phyloP scores from a whole-genome alignment of 2,797 vertebrate genomes.

The Bucorvus abyssinicus region DNA sequence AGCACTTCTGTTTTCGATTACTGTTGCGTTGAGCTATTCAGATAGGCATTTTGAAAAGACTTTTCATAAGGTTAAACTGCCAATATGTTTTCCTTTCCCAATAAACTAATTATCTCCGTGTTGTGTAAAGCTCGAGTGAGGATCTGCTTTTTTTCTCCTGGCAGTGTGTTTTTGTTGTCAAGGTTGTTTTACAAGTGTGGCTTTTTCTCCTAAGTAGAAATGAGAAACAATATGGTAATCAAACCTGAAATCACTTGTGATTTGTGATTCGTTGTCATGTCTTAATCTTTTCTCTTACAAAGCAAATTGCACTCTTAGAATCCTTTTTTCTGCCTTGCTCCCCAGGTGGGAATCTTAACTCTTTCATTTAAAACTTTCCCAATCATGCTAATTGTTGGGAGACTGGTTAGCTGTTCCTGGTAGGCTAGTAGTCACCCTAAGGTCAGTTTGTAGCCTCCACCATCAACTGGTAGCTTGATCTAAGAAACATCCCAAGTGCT shows the following conservation, averaged over 20 bases:
- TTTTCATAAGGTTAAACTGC: neutral
- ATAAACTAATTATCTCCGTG: neutral
- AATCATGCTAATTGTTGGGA: neutral
- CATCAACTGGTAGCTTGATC: neutral
- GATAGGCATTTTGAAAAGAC: neutral
- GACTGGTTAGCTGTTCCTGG: neutral
- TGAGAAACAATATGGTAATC: neutral
- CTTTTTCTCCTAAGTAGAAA: neutral
- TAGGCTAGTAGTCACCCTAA: neutral
- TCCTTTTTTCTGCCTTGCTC: neutral
- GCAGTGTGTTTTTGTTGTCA: constrained; percentile 23
- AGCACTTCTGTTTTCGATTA: constrained; percentile 12
- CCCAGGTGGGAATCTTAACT: neutral
- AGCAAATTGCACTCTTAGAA: neutral
- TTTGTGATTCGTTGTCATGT: neutral
- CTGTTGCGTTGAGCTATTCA: neutral
- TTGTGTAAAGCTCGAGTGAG: neutral
- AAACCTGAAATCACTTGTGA: neutral
- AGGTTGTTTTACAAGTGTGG: neutral
- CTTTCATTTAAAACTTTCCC: neutral
- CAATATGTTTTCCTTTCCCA: neutral
- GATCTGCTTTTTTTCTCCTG: neutral
- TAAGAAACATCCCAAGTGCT: neutral
- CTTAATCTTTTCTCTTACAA: neutral
- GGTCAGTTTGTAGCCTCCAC: neutral